Conservation (phyloP, 2,888 invertebrate species). For the Cetonia aurata region DNA sequence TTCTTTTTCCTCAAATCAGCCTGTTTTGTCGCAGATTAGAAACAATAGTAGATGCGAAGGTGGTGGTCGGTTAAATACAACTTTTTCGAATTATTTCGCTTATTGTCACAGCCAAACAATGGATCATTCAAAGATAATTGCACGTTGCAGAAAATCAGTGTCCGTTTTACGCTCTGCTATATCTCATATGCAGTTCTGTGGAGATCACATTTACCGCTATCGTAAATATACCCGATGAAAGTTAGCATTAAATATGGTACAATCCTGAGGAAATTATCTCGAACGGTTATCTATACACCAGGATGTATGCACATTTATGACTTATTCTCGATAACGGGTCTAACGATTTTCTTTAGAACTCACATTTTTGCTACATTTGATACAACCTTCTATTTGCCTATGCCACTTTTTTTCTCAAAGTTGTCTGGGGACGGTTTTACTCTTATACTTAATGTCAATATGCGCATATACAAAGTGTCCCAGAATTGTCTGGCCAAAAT, state of each 20-base stretch:
- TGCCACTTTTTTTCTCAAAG: too few relatives aligned
- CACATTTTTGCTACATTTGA: too few relatives aligned
- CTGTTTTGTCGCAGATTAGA: neutral
- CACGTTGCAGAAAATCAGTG: constrained; percentile 2
- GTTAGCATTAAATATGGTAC: neutral
- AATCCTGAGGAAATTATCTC: constrained; percentile 14
- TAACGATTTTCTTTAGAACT: too few relatives aligned
- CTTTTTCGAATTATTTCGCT: neutral
- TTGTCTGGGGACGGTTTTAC: too few relatives aligned
- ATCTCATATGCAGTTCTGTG: neutral
- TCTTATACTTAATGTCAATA: too few relatives aligned
- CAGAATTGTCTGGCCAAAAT: too few relatives aligned
- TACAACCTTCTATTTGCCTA: too few relatives aligned
- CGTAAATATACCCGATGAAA: neutral
- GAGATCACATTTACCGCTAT: neutral
- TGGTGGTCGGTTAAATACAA: too few relatives aligned
- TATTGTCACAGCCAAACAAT: constrained; percentile 21
- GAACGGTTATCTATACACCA: too few relatives aligned
- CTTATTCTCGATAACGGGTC: too few relatives aligned
- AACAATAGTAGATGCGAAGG: neutral
- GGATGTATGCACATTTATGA: too few relatives aligned
- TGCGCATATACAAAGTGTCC: too few relatives aligned
- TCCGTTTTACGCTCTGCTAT: constrained; percentile 18
- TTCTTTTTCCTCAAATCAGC: neutral
- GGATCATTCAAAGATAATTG: constrained; percentile 24